Conservation (phyloP, 2,888 invertebrate genomes). For the Laothoe populi region DNA sequence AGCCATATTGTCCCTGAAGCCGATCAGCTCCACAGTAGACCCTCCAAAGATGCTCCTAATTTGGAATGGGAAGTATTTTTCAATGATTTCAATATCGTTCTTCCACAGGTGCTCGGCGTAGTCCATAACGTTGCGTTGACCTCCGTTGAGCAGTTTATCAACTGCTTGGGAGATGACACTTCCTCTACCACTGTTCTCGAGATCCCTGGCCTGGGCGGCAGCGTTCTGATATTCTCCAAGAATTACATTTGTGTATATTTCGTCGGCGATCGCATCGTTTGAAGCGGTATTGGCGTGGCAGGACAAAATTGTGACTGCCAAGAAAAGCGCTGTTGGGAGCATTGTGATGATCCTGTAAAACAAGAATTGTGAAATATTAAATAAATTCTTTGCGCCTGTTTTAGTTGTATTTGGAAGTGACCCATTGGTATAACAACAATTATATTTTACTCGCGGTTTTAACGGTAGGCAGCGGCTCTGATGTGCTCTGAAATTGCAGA, state of each 20-base stretch:
- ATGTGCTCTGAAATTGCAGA: too few species aligned
- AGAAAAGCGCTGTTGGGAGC: background rate
- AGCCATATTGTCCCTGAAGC: constrained; percentile 6
- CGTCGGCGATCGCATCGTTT: background rate
- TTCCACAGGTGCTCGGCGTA: constrained; percentile 15
- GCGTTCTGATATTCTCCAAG: constrained; percentile 14
- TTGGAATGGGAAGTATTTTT: constrained; percentile 20
- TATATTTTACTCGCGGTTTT: too few species aligned
- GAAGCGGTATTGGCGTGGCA: background rate
- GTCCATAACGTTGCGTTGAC: too few species aligned
- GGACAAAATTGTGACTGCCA: background rate
- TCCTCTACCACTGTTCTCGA: background rate
- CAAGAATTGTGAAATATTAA: too few species aligned
- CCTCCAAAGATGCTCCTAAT: constrained; percentile 9
- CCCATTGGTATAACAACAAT: too few species aligned
- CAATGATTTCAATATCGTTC: constrained; percentile 4
- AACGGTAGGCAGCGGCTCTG: too few species aligned
- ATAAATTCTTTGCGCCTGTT: too few species aligned
- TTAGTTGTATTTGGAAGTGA: too few species aligned
- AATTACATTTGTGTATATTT: constrained; percentile 16
- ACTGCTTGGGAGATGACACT: background rate
- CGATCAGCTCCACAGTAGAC: background rate
- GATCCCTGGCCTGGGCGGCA: background rate
- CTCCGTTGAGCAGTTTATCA: background rate
- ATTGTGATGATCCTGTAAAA: background rate